Evolutionary conservation across 2,113 vertebrate species (phyloP), one percentile per base, ranked within the genome.

Genomic region (Ciconia boyciana): DNA sequence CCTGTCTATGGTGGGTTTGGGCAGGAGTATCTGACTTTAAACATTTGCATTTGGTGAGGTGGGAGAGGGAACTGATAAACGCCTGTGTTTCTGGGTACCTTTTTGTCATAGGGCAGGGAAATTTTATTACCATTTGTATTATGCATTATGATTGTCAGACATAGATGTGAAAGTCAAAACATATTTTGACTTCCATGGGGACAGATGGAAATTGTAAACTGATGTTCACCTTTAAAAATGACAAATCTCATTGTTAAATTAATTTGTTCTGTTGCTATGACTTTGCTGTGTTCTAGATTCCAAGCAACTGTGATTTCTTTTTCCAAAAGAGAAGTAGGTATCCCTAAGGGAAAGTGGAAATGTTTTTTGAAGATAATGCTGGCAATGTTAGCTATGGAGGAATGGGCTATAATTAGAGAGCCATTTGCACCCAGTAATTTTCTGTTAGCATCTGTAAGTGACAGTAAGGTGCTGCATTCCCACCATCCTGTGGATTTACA

Each of bases 221-320:
- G 62, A 91, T 93, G 95, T 94, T 93, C 81, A 80, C 54, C 75
- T 87, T 94, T 74, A 49, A 94, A 95, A 93, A 69, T 83, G 32
- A 39, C 69, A 80, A 49, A 28, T 90, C 65, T 78, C 15, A 32
- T 49, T 76, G 81, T 49, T 81, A 89, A 93, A 89, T 89, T 54
- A 52, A 85, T 91, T 91, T 83, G 34, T 79, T 82, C 65, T 81
- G 58, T 51, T 83, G 34, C 72, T 92, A 39, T 62, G 68, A 83
- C n/a, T 92, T 87, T 24, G 8, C 55, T 75, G 24, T 58, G 51
- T 89, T 96, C 86, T 89, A 96, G 77, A 79, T 90, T 94, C 17
- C 80, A 89, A 82, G n/a, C 25, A 84, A 79, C 11, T n/a, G 22
- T 0, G 1, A 60, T 83, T 92, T 89, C 39, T 83, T 89, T 92